Percentiles rank a stretch among this genome's conserved stretches.
These are phyloP conservation scores for Etheostoma cragini DNA, from an alignment of 2,113 vertebrate species.

Conservation along the genomic window DNA sequence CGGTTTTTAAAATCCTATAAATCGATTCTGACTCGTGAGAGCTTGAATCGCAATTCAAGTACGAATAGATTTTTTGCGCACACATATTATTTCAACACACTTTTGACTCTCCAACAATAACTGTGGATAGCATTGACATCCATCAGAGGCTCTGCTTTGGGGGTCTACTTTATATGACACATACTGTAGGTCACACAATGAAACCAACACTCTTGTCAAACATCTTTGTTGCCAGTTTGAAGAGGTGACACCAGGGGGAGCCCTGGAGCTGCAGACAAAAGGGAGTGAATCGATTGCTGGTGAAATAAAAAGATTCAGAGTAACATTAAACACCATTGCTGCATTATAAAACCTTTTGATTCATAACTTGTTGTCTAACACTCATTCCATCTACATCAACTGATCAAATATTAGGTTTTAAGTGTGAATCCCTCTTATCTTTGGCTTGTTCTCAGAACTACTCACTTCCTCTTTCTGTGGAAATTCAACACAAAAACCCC, in stretches of 20 bases:
- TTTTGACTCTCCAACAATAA: too few relatives aligned
- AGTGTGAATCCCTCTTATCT: neutral
- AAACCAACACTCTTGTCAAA: too few relatives aligned
- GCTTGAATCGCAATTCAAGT: too few relatives aligned
- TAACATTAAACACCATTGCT: neutral
- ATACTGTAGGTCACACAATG: too few relatives aligned
- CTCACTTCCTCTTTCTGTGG: conserved; percentile 27
- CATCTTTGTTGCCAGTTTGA: neutral
- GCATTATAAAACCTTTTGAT: neutral
- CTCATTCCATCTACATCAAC: fast-evolving
- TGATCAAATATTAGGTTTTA: neutral
- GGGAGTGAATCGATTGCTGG: neutral
- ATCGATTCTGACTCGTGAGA: too few relatives aligned
- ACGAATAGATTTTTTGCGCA: too few relatives aligned
- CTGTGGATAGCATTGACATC: too few relatives aligned
- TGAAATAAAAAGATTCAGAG: neutral
- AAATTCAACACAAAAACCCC: neutral
- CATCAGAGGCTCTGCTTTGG: too few relatives aligned
- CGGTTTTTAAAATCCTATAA: too few relatives aligned
- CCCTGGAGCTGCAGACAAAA: neutral
- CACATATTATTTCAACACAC: too few relatives aligned
- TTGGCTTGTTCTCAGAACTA: neutral
- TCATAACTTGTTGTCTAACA: fast-evolving
- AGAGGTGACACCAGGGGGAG: conserved; percentile 27
- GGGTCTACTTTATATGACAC: too few relatives aligned